These are phyloP conservation scores for Gnathonemus echidnorhynchus DNA, from an alignment of 2,113 vertebrate species.

Conservation along the genomic window DNA sequence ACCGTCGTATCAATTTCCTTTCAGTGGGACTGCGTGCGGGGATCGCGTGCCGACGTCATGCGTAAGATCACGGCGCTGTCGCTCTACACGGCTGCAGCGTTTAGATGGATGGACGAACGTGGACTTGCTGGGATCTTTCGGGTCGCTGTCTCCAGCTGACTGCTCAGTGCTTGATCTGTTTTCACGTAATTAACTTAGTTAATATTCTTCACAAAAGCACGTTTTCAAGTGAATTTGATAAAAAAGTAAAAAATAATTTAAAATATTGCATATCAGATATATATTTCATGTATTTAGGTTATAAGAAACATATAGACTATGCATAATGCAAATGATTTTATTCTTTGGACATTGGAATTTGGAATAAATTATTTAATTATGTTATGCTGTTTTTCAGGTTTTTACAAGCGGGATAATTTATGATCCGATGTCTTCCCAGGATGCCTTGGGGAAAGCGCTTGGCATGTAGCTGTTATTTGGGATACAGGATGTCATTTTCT, in stretches of 20 bases:
- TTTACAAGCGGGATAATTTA: neutral
- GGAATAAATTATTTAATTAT: neutral
- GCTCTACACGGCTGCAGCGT: neutral
- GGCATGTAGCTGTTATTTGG: neutral
- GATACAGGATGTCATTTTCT: neutral
- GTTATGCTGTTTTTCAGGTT: neutral
- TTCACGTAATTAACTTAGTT: neutral
- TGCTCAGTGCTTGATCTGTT: neutral
- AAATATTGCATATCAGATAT: neutral
- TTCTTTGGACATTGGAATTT: neutral
- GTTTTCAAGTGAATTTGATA: neutral
- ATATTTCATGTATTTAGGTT: neutral
- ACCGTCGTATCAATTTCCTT: neutral
- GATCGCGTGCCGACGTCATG: neutral
- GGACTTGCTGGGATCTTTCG: neutral
- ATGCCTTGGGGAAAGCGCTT: neutral
- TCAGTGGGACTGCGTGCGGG: too few species aligned
- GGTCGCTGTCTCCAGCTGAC: neutral
- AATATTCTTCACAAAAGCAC: neutral
- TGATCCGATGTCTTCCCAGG: neutral
- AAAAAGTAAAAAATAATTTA: neutral
- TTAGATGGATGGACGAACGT: neutral
- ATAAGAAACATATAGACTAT: neutral
- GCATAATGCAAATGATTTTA: neutral
- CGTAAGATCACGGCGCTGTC: neutral